Conservation (phyloP, 2,113 vertebrate genomes). For the Chloebia gouldiae region DNA sequence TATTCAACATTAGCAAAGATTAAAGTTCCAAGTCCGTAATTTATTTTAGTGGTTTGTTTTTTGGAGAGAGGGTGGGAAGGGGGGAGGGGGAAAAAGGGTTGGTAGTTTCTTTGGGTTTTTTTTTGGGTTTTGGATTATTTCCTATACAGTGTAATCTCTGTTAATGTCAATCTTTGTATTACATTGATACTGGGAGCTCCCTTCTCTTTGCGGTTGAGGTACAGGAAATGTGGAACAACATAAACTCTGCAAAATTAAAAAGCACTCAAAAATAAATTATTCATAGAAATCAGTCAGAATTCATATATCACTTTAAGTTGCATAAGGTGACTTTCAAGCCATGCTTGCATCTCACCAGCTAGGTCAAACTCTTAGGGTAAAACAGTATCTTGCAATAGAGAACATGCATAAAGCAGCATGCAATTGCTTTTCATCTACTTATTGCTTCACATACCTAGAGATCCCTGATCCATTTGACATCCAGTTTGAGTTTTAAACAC, state of each 20-base stretch:
- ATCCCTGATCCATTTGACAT: neutral
- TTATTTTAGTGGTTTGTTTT: neutral
- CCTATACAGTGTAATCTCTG: neutral
- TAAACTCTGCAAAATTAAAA: slow-evolving; percentile 29
- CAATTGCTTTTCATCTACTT: neutral
- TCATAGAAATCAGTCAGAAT: slow-evolving; percentile 31
- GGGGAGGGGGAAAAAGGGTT: fast-evolving
- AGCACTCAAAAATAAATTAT: slow-evolving; percentile 21
- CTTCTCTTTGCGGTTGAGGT: neutral
- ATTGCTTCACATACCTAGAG: neutral
- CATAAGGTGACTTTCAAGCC: slow-evolving; percentile 1
- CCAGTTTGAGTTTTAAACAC: neutral
- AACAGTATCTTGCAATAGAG: neutral
- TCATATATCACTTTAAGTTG: slow-evolving; percentile 5
- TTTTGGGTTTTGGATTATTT: no score
- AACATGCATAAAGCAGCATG: neutral
- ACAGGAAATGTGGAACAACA: neutral
- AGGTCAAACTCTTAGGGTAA: neutral
- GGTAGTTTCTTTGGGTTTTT: neutral
- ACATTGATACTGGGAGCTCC: neutral
- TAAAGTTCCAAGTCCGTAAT: neutral
- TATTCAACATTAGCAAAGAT: neutral
- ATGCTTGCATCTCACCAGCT: neutral
- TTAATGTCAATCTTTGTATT: neutral
- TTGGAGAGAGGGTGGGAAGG: neutral